A percentile compares a stretch with the other conserved stretches of the same genome.
Conservation (phyloP, 2,888 invertebrate species). For the Hirtodrosophila alboralis region DNA sequence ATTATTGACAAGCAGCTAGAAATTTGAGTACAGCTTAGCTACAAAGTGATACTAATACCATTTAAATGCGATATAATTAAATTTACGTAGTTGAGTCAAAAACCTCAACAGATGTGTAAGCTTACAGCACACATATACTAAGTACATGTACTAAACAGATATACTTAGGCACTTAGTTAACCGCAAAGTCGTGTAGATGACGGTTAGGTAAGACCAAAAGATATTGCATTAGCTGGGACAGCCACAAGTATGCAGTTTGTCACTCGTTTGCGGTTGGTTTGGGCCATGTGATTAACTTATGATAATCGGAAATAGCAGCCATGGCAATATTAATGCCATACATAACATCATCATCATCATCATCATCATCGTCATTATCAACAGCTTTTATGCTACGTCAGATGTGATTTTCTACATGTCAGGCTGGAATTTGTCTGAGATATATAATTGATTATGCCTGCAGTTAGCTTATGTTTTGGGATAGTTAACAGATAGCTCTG, state of each 20-base stretch:
- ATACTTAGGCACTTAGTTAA: constrained; percentile 39
- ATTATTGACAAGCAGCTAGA: too few relatives aligned
- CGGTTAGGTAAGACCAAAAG: constrained; percentile 55
- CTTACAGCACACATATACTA: constrained; percentile 20
- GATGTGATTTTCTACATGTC: constrained; percentile 19
- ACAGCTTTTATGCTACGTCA: constrained; percentile 11
- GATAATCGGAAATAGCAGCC: constrained; percentile 43
- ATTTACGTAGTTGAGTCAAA: constrained; percentile 6
- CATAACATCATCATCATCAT: constrained; percentile 17
- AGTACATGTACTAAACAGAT: constrained; percentile 2
- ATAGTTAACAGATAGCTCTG: constrained; percentile 13
- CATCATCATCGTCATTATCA: constrained; percentile 23
- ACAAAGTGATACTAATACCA: constrained; percentile 29
- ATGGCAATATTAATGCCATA: constrained; percentile 10
- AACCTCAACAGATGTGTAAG: constrained; percentile 10
- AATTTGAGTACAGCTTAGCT: constrained; percentile 5
- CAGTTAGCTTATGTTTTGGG: too few relatives aligned
- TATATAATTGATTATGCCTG: neutral
- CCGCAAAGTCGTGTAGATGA: constrained; percentile 60
- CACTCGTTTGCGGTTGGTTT: constrained; percentile 48
- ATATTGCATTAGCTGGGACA: constrained; percentile 30
- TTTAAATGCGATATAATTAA: constrained; percentile 24
- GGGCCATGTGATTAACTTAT: constrained; percentile 54
- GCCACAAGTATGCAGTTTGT: constrained; percentile 61
- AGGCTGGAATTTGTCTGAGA: constrained; percentile 7